A percentile compares a stretch with the other conserved stretches of the same genome.
Conservation (phyloP, 2,888 invertebrate species). For the Arge pagana region DNA sequence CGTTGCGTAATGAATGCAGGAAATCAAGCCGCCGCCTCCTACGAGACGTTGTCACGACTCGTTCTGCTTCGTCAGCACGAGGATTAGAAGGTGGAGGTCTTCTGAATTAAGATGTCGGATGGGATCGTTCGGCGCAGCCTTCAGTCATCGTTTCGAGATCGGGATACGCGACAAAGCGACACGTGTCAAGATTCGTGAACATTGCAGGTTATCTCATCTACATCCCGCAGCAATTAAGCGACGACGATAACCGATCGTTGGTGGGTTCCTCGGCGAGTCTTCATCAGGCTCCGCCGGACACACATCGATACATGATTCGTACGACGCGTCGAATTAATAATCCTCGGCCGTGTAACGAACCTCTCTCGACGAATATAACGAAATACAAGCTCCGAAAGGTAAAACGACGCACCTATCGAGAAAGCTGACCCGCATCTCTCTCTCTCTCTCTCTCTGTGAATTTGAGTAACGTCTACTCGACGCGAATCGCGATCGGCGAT, state of each 20-base stretch:
- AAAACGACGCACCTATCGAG: too few relatives aligned
- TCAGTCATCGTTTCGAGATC: constrained; percentile 23
- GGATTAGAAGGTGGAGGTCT: constrained; percentile 12
- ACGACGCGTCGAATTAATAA: too few relatives aligned
- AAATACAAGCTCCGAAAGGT: too few relatives aligned
- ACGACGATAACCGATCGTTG: constrained; percentile 14
- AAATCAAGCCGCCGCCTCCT: constrained; percentile 16
- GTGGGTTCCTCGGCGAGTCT: constrained; percentile 13
- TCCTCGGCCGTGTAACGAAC: too few relatives aligned
- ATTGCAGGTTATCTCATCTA: constrained; percentile 10
- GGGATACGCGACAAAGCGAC: constrained; percentile 31
- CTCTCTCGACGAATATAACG: too few relatives aligned
- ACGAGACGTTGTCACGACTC: constrained; percentile 17
- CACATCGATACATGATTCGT: constrained; percentile 34
- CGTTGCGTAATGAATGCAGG: constrained; percentile 20
- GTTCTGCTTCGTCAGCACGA: constrained; percentile 15
- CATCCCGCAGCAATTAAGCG: constrained; percentile 17
- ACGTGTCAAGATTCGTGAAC: constrained; percentile 29
- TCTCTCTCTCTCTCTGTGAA: too few relatives aligned
- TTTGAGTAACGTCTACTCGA: too few relatives aligned
- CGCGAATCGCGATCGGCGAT: too few relatives aligned
- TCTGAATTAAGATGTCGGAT: constrained; percentile 17
- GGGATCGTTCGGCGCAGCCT: constrained; percentile 2
- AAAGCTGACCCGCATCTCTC: too few relatives aligned
- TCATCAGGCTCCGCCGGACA: too few relatives aligned